Evolutionary conservation across 2,888 invertebrate species (phyloP), one percentile per base, ranked within the genome.

Genomic region (Scaptomyza flava): DNA sequence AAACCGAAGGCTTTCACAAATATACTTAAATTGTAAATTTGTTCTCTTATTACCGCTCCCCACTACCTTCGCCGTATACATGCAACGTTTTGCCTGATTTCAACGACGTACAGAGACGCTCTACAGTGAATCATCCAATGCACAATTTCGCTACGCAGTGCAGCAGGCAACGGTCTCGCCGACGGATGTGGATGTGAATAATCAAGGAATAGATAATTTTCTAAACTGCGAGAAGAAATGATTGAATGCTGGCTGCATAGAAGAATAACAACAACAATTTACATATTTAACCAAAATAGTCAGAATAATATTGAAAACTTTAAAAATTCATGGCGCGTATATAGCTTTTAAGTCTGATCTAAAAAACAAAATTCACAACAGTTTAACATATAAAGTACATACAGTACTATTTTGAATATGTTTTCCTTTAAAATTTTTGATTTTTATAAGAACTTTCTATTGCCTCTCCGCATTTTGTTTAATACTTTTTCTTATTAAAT

Each of bases 101-200:
- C 45, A 54, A 52, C 47, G 53, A 36, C 53, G 46, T 59, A 23
- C 64, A 87, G 87, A 87, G 76, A 84, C 76, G 71, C 85, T 89
- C 59, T 89, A 87, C 82, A 91, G 89, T 80, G 90, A 89, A 77
- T 78, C 87, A 52, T 34, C 76, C 27, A 81, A 76, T 48, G 77
- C 89, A 46, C 89, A 87, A 68, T 72, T 88, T 67, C 79, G 83
- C 63, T 74, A 86, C 61, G 79, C 77, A 48, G 59, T 86, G 68
- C 87, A 87, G 38, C 77, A 81, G 79, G 81, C 82, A 50, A 14
- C 68, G 38, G 58, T 64, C 27, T 31, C 71, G 70, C 63, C 56
- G 36, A 65, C 66, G 61, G 67, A 77, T 61, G 81, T 74, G 48
- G 74, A 69, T 53, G 54, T 74, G 12, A 60, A 30, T 23, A 23